Percentiles rank a stretch among this genome's conserved stretches.
phyloP scores from a whole-genome alignment of 2,888 invertebrate species.

The Petrolisthes manimaculis region DNA sequence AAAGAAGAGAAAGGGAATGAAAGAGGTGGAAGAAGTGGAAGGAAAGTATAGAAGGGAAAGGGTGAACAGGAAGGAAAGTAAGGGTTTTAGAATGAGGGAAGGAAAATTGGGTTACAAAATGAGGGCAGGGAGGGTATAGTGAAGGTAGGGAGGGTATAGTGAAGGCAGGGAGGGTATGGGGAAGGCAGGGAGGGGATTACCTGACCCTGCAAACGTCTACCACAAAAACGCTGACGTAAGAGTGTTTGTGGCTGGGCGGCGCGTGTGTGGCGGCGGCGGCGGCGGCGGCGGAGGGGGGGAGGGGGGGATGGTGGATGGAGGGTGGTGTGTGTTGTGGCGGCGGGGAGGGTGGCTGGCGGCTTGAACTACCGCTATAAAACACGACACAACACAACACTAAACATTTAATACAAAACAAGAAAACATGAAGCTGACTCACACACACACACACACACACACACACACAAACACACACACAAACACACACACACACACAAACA shows the following conservation, averaged over 20 bases:
- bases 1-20: neutral
- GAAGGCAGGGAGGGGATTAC: neutral
- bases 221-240: neutral
- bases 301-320: no score
- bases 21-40: neutral
- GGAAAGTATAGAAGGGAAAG: neutral
- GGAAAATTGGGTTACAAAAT: neutral
- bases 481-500: no score
- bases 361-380: no score
- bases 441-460: no score
- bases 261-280: neutral
- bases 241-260: neutral
- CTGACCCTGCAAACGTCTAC: neutral
- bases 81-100: neutral
- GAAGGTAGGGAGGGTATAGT: neutral
- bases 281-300: neutral
- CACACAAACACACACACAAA: no score
- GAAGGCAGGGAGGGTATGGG: neutral
- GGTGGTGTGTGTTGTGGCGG: neutral
- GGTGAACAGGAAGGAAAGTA: neutral
- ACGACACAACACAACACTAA: no score
- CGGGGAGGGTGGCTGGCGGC: neutral
- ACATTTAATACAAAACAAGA: no score
- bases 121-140: neutral
- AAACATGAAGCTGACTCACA: no score